Evolutionary conservation across 1,140 invertebrate genomes (phyloP), one percentile per base, ranked within the genome.

Genomic region (Bactericera cockerelli): DNA sequence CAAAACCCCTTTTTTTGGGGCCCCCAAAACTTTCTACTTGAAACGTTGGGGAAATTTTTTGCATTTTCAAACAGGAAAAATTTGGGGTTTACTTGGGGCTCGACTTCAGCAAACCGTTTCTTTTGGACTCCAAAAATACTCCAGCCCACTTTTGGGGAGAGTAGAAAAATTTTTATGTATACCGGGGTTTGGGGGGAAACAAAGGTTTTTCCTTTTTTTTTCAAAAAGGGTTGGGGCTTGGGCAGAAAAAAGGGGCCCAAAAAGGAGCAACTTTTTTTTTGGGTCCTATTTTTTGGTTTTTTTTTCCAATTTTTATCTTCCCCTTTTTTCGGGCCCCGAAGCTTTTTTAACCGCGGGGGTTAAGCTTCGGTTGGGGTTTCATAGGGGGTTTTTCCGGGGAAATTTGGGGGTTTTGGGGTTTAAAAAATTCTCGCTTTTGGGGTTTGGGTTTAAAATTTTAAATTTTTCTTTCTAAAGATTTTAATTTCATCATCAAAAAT

Each of bases 181-280:
- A 67, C 58, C n/a, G 42, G 74, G 8, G 86, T 86, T 21, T 86
- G 83, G 2, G 86, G 87, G 31, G 87, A 87, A 0, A 86, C 89
- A 61, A 90, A 84, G 10, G 87, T 90, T 13, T 77, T 64, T 81
- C 83, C 36, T 85, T 79, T n/a, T n/a, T n/a, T n/a, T n/a, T n/a
- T n/a, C n/a, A n/a, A n/a, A n/a, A n/a, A n/a, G n/a, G n/a, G n/a
- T n/a, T n/a, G n/a, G n/a, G n/a, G n/a, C 72, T 86, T 87, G 0
- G 83, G 81, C 68, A 78, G 79, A 67, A 90, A 91, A 13, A 83
- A 83, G 1, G 88, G 84, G 59, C 87, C 78, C 61, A 81, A 83
- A 83, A 79, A 1, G 87, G 87, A 2, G 84, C 86, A 66, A 86
- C 87, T 4, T 83, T 81, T 49, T 80, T 79, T 58, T 81, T 74